Conservation (phyloP, 2,888 invertebrate genomes). For the Stomorhina lunata region DNA sequence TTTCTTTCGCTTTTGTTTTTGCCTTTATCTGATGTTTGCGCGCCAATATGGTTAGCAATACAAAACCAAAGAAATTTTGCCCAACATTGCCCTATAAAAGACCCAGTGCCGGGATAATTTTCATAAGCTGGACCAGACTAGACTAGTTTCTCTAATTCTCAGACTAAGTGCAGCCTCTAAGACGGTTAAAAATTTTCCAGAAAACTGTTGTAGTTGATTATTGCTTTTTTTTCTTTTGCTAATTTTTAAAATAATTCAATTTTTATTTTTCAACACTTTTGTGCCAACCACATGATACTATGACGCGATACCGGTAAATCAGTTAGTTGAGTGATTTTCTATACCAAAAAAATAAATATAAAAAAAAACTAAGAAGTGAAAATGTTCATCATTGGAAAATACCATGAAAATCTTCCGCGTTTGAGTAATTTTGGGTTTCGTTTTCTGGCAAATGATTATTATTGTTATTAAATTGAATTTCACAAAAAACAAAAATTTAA, state of each 20-base stretch:
- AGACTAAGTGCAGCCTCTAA: background rate
- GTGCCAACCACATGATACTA: slow-evolving; percentile 33
- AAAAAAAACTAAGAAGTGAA: slow-evolving; percentile 62
- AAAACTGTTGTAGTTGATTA: slow-evolving; percentile 23
- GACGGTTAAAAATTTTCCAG: slow-evolving; percentile 19
- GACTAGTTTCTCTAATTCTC: too few relatives aligned
- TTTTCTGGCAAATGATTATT: slow-evolving; percentile 24
- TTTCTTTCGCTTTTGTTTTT: too few relatives aligned
- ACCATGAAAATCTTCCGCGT: slow-evolving; percentile 62
- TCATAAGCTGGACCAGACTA: too few relatives aligned
- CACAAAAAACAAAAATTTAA: slow-evolving; percentile 53
- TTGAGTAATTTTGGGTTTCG: slow-evolving; percentile 69
- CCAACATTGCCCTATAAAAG: too few relatives aligned
- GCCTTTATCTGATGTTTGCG: too few relatives aligned
- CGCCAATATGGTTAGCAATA: too few relatives aligned
- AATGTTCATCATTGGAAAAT: slow-evolving; percentile 68
- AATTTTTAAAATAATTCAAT: slow-evolving; percentile 43
- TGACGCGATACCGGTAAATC: slow-evolving; percentile 49
- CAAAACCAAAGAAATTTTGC: too few relatives aligned
- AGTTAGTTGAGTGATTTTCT: slow-evolving; percentile 55
- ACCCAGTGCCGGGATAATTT: too few relatives aligned
- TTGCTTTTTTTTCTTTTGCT: background rate
- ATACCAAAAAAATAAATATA: slow-evolving; percentile 7
- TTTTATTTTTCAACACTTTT: slow-evolving; percentile 63
- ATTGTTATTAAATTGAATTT: slow-evolving; percentile 55